These are phyloP conservation scores for Procambarus clarkii DNA, from an alignment of 1,140 invertebrate genomes.

Conservation along the genomic window DNA sequence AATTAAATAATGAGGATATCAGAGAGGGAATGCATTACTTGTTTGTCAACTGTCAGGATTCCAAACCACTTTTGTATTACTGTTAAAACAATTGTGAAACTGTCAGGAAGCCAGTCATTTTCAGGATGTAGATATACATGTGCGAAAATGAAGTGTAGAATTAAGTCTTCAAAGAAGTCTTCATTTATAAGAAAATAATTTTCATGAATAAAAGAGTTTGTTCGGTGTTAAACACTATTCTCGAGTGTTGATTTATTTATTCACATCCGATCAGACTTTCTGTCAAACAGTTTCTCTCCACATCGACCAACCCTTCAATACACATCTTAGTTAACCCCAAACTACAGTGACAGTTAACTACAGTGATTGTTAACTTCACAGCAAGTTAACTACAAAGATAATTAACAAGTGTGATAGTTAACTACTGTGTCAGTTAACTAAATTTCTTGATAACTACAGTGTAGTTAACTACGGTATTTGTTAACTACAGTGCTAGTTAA, in stretches of 20 bases:
- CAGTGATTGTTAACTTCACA: too few relatives aligned
- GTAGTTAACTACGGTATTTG: too few relatives aligned
- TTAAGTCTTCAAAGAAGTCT: background rate
- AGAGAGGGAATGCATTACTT: background rate
- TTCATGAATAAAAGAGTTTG: background rate
- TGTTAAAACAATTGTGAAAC: background rate
- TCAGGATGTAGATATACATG: background rate
- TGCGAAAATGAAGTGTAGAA: background rate
- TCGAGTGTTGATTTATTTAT: background rate
- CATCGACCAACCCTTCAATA: background rate
- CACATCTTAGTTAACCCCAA: background rate
- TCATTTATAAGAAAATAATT: background rate
- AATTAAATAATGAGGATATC: background rate
- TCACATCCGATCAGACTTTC: background rate
- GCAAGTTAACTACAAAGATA: too few relatives aligned
- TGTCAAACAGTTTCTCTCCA: background rate
- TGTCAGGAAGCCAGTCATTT: background rate
- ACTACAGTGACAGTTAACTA: too few relatives aligned
- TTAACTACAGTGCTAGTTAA: too few relatives aligned
- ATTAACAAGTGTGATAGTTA: too few relatives aligned
- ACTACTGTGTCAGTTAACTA: too few relatives aligned
- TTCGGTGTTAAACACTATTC: background rate
- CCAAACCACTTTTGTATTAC: background rate
- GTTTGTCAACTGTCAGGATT: background rate
- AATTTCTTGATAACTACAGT: too few relatives aligned